Percentiles rank a stretch among this genome's conserved stretches.
phyloP scores from a whole-genome alignment of 2,888 invertebrate species.

The Cryptus armator region DNA sequence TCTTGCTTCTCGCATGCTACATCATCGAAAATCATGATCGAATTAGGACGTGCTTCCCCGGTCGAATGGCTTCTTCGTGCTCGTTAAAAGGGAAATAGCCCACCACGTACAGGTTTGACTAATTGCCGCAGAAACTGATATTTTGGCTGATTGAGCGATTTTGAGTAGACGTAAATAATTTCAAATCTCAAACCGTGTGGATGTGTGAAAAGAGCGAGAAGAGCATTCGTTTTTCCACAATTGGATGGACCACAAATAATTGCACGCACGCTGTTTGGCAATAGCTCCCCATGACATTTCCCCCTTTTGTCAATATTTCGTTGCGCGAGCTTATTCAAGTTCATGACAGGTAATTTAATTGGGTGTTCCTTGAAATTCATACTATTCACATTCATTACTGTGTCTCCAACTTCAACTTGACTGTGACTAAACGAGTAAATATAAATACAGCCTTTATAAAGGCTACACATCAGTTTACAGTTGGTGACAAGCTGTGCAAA shows the following conservation, averaged over 20 bases:
- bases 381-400: neutral
- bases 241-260: no score
- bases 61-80: slow-evolving; percentile 29
- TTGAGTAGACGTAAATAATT: slow-evolving; percentile 67
- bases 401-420: slow-evolving; percentile 38
- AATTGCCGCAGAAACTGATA: slow-evolving; percentile 73
- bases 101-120: slow-evolving; percentile 60
- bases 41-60: neutral
- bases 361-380: neutral
- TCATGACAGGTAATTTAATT: slow-evolving; percentile 48
- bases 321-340: slow-evolving; percentile 43
- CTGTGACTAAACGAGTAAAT: neutral
- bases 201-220: no score
- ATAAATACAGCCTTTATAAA: slow-evolving; percentile 14
- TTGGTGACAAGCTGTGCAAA: neutral
- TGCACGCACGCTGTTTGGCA: slow-evolving; percentile 78
- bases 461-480: neutral
- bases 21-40: no score
- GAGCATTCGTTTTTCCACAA: no score
- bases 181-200: no score
- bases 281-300: slow-evolving; percentile 72
- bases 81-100: slow-evolving; percentile 43
- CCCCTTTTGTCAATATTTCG: neutral
- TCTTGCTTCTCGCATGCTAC: no score
- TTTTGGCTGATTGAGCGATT: slow-evolving; percentile 79